Base-by-base conservation (phyloP, 2,888 invertebrate genomes). In the Achlya flavicornis region DNA sequence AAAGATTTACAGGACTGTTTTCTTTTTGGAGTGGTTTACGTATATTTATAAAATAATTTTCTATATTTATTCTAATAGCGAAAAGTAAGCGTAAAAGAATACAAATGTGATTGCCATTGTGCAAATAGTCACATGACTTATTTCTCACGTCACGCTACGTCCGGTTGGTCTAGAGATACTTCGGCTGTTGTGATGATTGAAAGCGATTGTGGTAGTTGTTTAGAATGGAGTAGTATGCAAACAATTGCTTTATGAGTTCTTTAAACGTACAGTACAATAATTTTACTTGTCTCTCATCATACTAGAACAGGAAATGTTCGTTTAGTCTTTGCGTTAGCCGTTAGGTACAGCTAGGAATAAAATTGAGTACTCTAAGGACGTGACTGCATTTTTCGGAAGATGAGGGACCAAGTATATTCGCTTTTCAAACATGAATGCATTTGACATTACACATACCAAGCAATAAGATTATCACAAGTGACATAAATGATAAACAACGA, bases 1-100 rank as follows among this genome's bases (percentile, higher is more conserved):
- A 90, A 82, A 87, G 75, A 83, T 88, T 87, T 91, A 91, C 89
- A 85, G 81, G 79, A 84, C 81, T 79, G 82, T 88, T 90, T 91
- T 91, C 80, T 79, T 90, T 92, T 91, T 89, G 87, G 88, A 90
- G 86, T 86, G 86, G 81, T 89, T 88, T 88, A 86, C 84, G 80
- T 85, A 88, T 88, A 87, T 88, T 88, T 84, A 85, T 82, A 79
- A 84, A 80, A 90, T 90, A 78, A 88, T 91, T 92, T 91, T 90
- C 85, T 86, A 91, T 85, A 86, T 85, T 86, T 79, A 85, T 84
- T 88, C 78, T 83, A 79, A 65, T 69, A 69, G 66, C 68, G 69
- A 74, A 75, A 75, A 70, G 72, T 75, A 64, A 72, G 16, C 35
- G 38, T 32, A 35, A 53, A 72, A 67, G 67, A 63, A 68, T 67